phyloP scores from a whole-genome alignment of 2,113 vertebrate genomes.

The Caranx ignobilis region DNA sequence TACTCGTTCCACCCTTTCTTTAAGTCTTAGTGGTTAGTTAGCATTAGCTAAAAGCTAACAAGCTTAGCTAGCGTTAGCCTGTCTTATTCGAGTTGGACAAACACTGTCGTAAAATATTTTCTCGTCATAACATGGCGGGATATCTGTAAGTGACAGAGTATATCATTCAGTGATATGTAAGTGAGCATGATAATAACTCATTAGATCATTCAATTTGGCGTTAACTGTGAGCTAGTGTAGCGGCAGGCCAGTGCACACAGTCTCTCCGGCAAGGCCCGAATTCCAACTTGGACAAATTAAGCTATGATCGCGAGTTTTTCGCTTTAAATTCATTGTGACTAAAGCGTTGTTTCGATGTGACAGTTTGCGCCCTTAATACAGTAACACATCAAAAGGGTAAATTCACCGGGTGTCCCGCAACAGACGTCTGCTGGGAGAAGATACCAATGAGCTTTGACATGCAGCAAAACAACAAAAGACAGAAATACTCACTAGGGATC shows the following conservation, averaged over 20 bases:
- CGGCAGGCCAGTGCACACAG: constrained; percentile 46
- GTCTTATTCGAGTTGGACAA: constrained; percentile 25
- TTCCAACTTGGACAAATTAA: constrained; percentile 55
- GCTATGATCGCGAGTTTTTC: constrained; percentile 31
- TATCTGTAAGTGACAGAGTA: background rate
- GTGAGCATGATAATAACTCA: fast-evolving
- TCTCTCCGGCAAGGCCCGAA: constrained; percentile 60
- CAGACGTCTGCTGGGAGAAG: background rate
- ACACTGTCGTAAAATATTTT: constrained; percentile 2
- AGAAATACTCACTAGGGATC: constrained; percentile 95
- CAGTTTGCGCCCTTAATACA: constrained; percentile 19
- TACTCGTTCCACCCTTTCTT: constrained; percentile 19
- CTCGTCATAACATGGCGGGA: background rate
- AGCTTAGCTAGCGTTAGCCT: constrained; percentile 50
- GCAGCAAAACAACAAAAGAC: constrained; percentile 70
- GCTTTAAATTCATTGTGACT: constrained; percentile 27
- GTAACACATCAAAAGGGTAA: background rate
- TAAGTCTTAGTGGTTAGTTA: constrained; percentile 34
- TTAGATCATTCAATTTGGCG: constrained; percentile 3
- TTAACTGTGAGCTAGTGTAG: constrained; percentile 11
- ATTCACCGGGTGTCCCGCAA: background rate
- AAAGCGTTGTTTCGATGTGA: constrained; percentile 50
- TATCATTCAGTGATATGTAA: fast-evolving
- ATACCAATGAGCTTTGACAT: constrained; percentile 49
- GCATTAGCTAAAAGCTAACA: constrained; percentile 25